Conservation (phyloP, 1,140 invertebrate genomes). For the Hypsibius dujardini region DNA sequence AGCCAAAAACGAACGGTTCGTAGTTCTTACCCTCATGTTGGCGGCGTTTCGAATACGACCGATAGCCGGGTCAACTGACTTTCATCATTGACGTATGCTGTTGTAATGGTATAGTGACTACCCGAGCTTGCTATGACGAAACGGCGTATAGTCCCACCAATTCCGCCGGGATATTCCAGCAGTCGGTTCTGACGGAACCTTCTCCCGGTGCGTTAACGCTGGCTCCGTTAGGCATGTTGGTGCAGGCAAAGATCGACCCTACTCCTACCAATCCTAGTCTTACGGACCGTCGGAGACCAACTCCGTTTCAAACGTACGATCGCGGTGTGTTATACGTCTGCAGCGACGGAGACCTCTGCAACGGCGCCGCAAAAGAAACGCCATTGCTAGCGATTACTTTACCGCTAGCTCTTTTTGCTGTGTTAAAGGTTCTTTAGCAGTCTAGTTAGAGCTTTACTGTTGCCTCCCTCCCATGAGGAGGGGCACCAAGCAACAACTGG, state of each 20-base stretch:
- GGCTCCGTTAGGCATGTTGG: not conserved
- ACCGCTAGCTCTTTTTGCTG: not conserved
- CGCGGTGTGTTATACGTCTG: not conserved
- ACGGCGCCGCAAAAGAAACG: not conserved
- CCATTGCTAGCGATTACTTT: not conserved
- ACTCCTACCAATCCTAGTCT: too few species aligned
- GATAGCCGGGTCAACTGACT: not conserved
- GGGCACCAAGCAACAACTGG: too few species aligned
- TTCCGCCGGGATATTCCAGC: not conserved
- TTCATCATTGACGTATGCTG: not conserved
- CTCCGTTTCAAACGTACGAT: not conserved
- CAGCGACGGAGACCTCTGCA: conserved; percentile 3
- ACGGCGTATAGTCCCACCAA: not conserved
- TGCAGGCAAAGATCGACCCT: too few species aligned
- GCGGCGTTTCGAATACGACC: too few species aligned
- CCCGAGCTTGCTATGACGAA: not conserved
- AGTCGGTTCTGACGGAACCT: not conserved
- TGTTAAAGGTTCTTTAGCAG: too few species aligned
- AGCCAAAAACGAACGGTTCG: not conserved
- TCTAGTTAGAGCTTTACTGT: too few species aligned
- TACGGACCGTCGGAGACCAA: too few species aligned
- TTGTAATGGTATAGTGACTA: not conserved
- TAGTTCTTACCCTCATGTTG: not conserved
- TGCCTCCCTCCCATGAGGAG: too few species aligned
- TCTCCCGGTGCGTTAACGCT: not conserved